phyloP scores from a whole-genome alignment of 2,888 invertebrate genomes.

The Ernsta delagoae region DNA sequence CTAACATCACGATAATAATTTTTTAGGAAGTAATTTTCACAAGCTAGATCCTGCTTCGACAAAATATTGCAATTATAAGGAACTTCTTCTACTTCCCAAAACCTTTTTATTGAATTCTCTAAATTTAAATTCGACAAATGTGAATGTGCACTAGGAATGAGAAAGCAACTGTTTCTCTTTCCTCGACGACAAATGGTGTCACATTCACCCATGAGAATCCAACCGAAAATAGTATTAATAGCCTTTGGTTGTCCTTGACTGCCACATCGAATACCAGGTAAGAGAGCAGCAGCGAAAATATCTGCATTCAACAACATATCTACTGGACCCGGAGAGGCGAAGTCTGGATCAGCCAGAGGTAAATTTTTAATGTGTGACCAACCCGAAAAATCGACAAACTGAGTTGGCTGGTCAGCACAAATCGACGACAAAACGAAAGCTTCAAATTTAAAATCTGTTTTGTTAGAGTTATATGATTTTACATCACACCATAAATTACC shows the following conservation, averaged over 20 bases:
- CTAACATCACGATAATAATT: background rate
- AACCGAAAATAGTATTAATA: slow-evolving; percentile 1
- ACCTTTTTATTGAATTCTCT: background rate
- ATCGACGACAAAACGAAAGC: slow-evolving; percentile 4
- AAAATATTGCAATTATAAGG: background rate
- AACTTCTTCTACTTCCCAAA: background rate
- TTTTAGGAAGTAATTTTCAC: background rate
- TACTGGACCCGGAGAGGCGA: background rate
- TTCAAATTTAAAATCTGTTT: slow-evolving; percentile 1
- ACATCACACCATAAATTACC: background rate
- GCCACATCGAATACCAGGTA: background rate
- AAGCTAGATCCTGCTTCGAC: background rate
- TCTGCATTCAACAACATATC: background rate
- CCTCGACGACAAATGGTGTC: background rate
- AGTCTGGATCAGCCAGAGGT: slow-evolving; percentile 1
- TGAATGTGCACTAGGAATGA: background rate
- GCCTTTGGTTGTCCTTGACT: slow-evolving; percentile 2
- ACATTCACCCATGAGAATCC: background rate
- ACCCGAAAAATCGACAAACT: background rate
- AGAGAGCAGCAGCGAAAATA: background rate
- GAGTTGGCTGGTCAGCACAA: background rate
- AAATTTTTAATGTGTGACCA: background rate
- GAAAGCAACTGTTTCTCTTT: background rate
- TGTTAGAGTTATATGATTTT: background rate
- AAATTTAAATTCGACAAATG: slow-evolving; percentile 2